Conservation (phyloP, 2,113 vertebrate species). For the Melospiza georgiana region DNA sequence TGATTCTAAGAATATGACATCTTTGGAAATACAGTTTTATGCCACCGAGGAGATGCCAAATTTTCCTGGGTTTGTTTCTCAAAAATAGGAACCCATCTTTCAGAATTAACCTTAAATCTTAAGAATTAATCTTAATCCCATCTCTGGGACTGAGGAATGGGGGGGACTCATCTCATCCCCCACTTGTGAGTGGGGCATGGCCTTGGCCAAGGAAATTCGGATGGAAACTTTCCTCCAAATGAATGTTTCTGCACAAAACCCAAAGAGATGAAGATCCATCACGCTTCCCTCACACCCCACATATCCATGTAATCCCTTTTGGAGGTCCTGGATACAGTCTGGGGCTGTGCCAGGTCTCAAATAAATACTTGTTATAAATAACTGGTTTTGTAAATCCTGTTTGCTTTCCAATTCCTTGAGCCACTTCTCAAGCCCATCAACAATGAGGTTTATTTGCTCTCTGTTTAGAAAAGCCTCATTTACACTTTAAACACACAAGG, state of each 20-base stretch:
- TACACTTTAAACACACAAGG: background rate
- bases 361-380: background rate
- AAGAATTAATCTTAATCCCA: too few relatives aligned
- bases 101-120: background rate
- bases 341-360: background rate
- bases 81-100: accelerated
- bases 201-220: background rate
- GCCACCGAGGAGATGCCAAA: background rate
- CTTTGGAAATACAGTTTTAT: background rate
- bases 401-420: background rate
- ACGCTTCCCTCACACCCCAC: accelerated
- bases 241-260: background rate
- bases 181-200: accelerated
- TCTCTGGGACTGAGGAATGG: background rate
- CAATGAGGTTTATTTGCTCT: background rate
- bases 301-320: background rate
- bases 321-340: background rate
- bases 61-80: background rate
- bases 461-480: background rate
- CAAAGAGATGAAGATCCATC: background rate
- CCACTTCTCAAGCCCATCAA: background rate
- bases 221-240: background rate
- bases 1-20: background rate
- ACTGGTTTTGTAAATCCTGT: background rate
- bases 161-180: background rate